Evolutionary conservation across 2,888 invertebrate genomes (phyloP).

Genomic region (Ommatoiulus sabulosus): DNA sequence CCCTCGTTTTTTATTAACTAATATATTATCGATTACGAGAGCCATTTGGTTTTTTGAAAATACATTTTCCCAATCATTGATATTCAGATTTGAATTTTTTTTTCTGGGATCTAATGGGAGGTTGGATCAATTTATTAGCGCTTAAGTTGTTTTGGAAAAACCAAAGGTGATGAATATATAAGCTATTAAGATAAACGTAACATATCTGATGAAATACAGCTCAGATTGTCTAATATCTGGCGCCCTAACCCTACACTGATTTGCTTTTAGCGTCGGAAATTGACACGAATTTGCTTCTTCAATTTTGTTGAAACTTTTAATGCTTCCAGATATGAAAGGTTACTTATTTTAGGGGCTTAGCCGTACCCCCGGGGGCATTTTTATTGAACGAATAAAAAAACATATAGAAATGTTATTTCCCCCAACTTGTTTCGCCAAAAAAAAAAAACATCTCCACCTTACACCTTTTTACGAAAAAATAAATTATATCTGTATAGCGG

Average conservation of each 20-base stretch:
- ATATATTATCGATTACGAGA: background rate
- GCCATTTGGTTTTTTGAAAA: background rate
- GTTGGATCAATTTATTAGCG: slow-evolving; percentile 4
- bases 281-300: slow-evolving; percentile 31
- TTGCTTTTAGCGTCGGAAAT: background rate
- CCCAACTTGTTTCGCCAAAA: background rate
- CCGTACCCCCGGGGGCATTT: background rate
- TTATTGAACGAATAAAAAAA: background rate
- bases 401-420: background rate
- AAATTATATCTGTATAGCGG: background rate
- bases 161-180: background rate
- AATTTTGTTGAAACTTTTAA: background rate
- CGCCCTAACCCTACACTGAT: slow-evolving; percentile 12
- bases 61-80: background rate
- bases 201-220: background rate
- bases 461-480: background rate
- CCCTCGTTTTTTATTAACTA: background rate
- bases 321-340: background rate
- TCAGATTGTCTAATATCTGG: background rate
- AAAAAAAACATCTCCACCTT: background rate
- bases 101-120: background rate
- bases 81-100: background rate
- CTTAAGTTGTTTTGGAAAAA: background rate
- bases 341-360: slow-evolving; percentile 2
- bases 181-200: background rate